Evolutionary conservation across 92 coral and sea anemone species (phyloP).

Genomic region (Epizoanthus rinbou): DNA sequence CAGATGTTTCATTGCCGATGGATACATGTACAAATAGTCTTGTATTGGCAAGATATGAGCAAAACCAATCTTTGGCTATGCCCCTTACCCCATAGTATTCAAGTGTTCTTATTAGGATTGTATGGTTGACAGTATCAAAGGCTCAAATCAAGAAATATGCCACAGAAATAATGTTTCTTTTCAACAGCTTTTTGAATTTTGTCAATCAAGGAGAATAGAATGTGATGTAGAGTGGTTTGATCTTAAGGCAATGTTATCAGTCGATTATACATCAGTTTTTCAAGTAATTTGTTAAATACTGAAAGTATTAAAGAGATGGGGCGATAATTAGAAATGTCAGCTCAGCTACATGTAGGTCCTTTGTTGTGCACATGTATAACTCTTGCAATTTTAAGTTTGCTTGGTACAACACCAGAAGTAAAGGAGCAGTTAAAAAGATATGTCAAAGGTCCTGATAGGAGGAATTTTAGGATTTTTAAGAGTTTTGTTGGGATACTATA

Average conservation of each 20-base stretch:
- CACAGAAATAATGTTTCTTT: too few species aligned
- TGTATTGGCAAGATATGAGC: constrained; percentile 45
- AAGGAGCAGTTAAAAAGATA: constrained; percentile 37
- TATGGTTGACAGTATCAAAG: constrained; percentile 40
- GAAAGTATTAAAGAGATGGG: too few species aligned
- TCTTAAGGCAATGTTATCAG: too few species aligned
- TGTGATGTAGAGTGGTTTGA: too few species aligned
- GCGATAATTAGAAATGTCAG: too few species aligned
- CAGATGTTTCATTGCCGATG: constrained; percentile 50
- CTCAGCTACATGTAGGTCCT: too few species aligned
- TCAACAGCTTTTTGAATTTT: too few species aligned
- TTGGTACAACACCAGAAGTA: constrained; percentile 41
- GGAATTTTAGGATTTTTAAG: constrained; percentile 16
- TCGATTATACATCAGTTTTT: too few species aligned
- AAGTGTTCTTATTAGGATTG: constrained; percentile 38
- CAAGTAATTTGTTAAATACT: too few species aligned
- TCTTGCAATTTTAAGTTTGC: too few species aligned
- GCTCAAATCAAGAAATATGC: constrained; percentile 37
- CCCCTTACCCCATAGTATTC: constrained; percentile 48
- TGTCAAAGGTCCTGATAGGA: constrained; percentile 32
- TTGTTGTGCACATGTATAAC: too few species aligned
- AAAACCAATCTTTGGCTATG: constrained; percentile 42
- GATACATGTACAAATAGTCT: constrained; percentile 58
- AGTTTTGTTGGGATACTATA: constrained; percentile 43
- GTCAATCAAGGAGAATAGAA: too few species aligned